Evolutionary conservation across 2,888 invertebrate genomes (phyloP).

Genomic region (Autographa gamma): DNA sequence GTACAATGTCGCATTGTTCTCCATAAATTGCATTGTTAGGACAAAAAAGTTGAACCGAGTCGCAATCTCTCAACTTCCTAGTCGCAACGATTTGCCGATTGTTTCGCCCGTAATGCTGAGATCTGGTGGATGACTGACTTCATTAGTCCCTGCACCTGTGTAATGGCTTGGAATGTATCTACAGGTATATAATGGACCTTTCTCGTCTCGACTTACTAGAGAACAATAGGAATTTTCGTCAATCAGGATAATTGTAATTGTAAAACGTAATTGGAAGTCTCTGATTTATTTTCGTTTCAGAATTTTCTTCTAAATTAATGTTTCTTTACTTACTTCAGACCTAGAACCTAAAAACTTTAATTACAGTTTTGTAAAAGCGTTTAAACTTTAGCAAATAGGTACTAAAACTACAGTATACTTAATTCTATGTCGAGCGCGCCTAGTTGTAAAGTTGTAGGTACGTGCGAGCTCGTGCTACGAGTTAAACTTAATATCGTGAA

Average conservation of each 20-base stretch:
- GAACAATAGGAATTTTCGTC: background rate
- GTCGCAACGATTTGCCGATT: slow-evolving; percentile 63
- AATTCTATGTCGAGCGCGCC: slow-evolving; percentile 13
- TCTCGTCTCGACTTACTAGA: background rate
- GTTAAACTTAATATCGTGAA: slow-evolving; percentile 35
- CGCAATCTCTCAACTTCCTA: slow-evolving; percentile 67
- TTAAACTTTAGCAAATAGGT: background rate
- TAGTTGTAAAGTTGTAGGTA: slow-evolving; percentile 21
- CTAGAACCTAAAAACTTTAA: background rate
- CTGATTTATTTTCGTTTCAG: background rate
- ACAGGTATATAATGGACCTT: slow-evolving; percentile 16
- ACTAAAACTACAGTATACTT: background rate
- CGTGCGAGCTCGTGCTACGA: slow-evolving; percentile 6
- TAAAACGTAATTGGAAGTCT: too few species aligned
- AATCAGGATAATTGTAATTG: too few species aligned
- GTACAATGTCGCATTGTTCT: slow-evolving; percentile 76
- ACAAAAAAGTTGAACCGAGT: slow-evolving; percentile 71
- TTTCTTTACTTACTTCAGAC: background rate
- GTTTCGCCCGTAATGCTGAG: slow-evolving; percentile 51
- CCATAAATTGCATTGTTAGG: slow-evolving; percentile 72
- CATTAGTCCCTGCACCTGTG: slow-evolving; percentile 54
- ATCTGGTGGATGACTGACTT: slow-evolving; percentile 56
- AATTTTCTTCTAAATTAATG: background rate
- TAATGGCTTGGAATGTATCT: slow-evolving; percentile 43
- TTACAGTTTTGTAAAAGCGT: background rate